Base-by-base conservation (phyloP, 2,797 vertebrate genomes). In the Chaenodraco wilsoni region DNA sequence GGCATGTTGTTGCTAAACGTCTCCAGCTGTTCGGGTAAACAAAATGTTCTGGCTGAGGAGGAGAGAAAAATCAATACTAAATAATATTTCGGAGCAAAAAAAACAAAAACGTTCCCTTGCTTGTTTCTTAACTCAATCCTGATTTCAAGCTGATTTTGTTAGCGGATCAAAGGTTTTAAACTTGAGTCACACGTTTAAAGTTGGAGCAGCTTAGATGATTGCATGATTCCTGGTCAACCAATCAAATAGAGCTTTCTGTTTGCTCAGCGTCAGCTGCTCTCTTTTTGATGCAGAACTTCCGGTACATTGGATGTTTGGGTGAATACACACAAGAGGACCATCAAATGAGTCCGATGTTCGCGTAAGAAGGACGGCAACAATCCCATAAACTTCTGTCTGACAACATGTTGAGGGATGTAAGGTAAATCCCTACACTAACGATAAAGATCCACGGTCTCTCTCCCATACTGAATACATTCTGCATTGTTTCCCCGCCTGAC, bases 1-100 rank as follows among this genome's bases (percentile, higher is more conserved):
- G 11, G 8, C 50, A 9, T 48, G 21, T 15, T 9, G n/a, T 55
- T 74, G 58, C 31, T 74, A 6, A 59, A 55, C n/a, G 48, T 67
- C 16, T 10, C 11, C 43, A 56, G 51, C 69, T 75, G 68, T 63
- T 67, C 14, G 61, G 66, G 63, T 76, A 70, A 43, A 15, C 10
- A 49, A 66, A 44, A 60, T 52, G 0, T 54, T 55, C 23, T 10
- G 14, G 17, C 3, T 54, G 16, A 17, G 37, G 27, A 17, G 40
- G 14, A 1, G 9, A 1, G 45, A 12, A 43, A 58, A 58, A 15
- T 14, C 3, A 6, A 16, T 9, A 0, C 4, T 37, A 7, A 37
- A 37, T 37, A 37, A 37, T 37, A 40, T 41, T 33, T 50, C 41
- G 19, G 21, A 27, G 23, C 23, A 27, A 27, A 27, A 11, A 44